Evolutionary conservation across 2,888 invertebrate genomes (phyloP), one percentile per base, ranked within the genome.

Genomic region (Polyploca ridens): DNA sequence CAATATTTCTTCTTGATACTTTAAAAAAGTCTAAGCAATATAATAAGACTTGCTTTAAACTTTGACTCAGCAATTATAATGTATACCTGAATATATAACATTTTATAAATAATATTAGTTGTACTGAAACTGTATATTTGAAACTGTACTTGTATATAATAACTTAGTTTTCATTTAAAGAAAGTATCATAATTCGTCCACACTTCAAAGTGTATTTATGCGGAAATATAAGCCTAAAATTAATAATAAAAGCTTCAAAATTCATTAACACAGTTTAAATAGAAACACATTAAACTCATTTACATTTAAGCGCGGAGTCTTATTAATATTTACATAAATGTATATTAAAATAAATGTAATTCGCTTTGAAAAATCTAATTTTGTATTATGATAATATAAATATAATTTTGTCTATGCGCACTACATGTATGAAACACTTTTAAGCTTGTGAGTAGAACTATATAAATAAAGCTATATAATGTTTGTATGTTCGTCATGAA

Each of bases 131-230:
- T 6, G 10, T 10, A 7, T 54, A 64, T 72, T 64, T 41, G 65
- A 59, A 67, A 66, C 59, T 74, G 72, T 72, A 73, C 72, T 66
- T 63, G 67, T 69, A 64, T 71, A 70, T 73, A 73, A 69, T 67
- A 67, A 66, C 64, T 66, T 66, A 66, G 14, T 65, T 64, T 62
- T 63, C 54, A 46, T 66, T 69, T 76, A 78, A 77, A 82, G 78
- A 73, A 78, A 84, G 80, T 89, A 90, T 91, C 90, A 83, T 86
- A 85, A 86, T 86, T 87, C 92, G 93, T 93, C 92, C 93, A 92
- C 86, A 87, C 82, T 85, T 69, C 85, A 79, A 85, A 77, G 79
- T 87, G 85, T 87, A 35, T 84, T 82, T 86, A 87, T 67, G 83
- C 83, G 81, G 83, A 78, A 73, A 69, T 66, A 65, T 69, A 73